Conservation (phyloP, 2,797 vertebrate genomes). For the Antrozous pallidus region DNA sequence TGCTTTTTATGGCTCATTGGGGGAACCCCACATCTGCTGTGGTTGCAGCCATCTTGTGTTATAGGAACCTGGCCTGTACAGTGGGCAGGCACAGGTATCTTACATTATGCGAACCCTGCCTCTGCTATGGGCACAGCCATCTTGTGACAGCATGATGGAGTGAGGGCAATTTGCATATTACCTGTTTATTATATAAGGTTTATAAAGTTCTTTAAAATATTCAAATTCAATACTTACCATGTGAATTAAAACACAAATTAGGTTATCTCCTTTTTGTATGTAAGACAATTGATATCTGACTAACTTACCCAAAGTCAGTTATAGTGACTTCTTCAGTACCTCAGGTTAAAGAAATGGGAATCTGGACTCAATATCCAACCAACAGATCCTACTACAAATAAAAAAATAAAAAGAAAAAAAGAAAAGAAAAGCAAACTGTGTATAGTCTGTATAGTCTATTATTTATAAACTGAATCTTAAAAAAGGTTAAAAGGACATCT, state of each 20-base stretch:
- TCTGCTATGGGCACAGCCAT: too few species aligned
- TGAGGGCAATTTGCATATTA: too few species aligned
- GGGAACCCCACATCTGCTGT: too few species aligned
- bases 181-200: background rate
- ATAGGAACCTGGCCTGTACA: too few species aligned
- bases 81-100: too few species aligned
- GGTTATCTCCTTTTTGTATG: background rate
- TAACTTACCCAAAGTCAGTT: background rate
- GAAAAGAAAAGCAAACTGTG: background rate
- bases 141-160: too few species aligned
- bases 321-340: background rate
- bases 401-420: background rate
- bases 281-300: background rate
- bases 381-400: background rate
- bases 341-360: background rate
- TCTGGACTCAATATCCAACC: background rate
- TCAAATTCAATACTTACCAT: background rate
- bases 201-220: background rate
- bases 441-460: background rate
- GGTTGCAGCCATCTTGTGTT: too few species aligned
- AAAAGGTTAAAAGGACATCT: background rate
- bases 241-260: background rate
- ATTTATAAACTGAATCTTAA: background rate
- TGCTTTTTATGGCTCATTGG: too few species aligned
- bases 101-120: too few species aligned